phyloP scores from a whole-genome alignment of 2,888 invertebrate genomes.

The Tetranychus piercei region DNA sequence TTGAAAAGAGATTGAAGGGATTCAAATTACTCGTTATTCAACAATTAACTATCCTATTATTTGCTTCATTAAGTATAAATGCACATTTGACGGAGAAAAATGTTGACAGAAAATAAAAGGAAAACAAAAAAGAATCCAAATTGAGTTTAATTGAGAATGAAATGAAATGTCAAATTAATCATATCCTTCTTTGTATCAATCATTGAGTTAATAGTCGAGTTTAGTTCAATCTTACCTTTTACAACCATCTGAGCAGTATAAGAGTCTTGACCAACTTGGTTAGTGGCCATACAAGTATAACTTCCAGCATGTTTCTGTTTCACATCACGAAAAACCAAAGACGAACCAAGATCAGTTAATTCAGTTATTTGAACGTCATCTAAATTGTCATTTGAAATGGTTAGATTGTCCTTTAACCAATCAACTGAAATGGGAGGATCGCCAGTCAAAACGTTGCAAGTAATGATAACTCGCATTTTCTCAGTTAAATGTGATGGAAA shows the following conservation, averaged over 20 bases:
- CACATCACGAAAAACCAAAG: slow-evolving; percentile 25
- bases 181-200: no score
- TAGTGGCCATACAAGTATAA: slow-evolving; percentile 26
- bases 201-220: not conserved
- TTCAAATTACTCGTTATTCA: not conserved
- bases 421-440: slow-evolving; percentile 26
- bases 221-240: slow-evolving; percentile 23
- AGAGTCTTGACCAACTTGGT: slow-evolving; percentile 24
- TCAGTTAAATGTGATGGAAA: slow-evolving; percentile 25
- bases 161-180: no score
- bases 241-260: slow-evolving; percentile 25
- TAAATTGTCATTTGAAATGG: not conserved
- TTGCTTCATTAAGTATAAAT: slow-evolving; percentile 15
- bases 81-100: no score
- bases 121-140: no score
- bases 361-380: slow-evolving; percentile 23
- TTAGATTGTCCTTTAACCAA: slow-evolving; percentile 25
- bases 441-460: slow-evolving; percentile 23
- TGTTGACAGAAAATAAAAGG: no score
- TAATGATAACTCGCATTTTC: slow-evolving; percentile 25
- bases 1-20: no score
- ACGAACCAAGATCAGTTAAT: slow-evolving; percentile 24
- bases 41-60: not conserved
- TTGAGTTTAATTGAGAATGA: no score
- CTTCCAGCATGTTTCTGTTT: slow-evolving; percentile 25